Evolutionary conservation across 2,888 invertebrate genomes (phyloP), one percentile per base, ranked within the genome.

Genomic region (Lagria hirta): DNA sequence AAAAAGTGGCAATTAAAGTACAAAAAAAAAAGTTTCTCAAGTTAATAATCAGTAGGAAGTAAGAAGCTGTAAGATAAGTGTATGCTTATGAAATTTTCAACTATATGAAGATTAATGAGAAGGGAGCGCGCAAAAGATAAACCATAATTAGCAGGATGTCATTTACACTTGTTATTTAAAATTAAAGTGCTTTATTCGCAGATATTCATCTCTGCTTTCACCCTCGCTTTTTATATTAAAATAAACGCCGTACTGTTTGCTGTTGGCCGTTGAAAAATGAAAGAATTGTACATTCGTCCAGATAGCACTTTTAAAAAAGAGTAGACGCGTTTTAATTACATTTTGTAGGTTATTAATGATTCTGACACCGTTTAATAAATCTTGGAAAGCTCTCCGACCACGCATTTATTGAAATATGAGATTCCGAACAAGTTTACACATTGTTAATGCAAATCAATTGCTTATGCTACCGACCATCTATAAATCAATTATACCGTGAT

Each of bases 161-260:
- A 70, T 72, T 72, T 72, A 72, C 71, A 72, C 70, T 72, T 72
- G 72, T 72, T 70, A 70, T 70, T 71, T 69, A 68, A 71, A 72
- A 71, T 71, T 71, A 71, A 71, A 71, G 65, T 68, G 68, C 61
- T 57, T 57, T 58, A 54, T 54, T 47, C 51, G 43, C 44, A 51
- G 58, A 56, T 57, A 55, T 50, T 54, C 57, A 60, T 59, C 60
- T 60, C 52, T 45, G 51, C 49, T 58, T 59, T 54, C 52, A 52
- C 58, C 57, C 58, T 54, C 57, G 49, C 54, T 48, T 55, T 60
- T 53, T 55, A 43, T 48, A 48, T 48, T 43, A 48, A 43, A 48
- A 48, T 38, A 37, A 48, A 48, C 48, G 30, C 38, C 37, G 24
- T 34, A 11, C 26, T 16, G 21, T 13, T 8, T 20, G n/a, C n/a